phyloP scores from a whole-genome alignment of 2,888 invertebrate genomes.

The Torymus auratus region DNA sequence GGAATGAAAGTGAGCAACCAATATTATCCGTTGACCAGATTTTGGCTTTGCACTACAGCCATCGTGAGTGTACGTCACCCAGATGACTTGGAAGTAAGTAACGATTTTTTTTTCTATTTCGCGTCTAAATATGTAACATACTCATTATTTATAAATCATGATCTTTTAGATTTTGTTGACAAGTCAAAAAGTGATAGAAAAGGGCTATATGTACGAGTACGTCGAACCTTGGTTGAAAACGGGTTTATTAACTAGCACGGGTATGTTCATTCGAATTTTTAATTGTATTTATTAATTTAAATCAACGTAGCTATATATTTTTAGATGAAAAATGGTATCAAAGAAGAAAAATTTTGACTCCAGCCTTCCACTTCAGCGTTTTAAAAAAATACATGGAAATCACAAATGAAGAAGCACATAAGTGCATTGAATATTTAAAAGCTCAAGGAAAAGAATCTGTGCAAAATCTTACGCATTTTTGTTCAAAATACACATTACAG shows the following conservation, averaged over 20 bases:
- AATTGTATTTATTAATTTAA: background rate
- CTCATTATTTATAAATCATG: too few species aligned
- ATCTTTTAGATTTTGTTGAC: conserved; percentile 16
- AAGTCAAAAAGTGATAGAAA: conserved; percentile 53
- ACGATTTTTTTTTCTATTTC: background rate
- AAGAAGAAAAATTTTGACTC: conserved; percentile 57
- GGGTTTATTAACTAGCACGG: conserved; percentile 59
- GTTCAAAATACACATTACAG: conserved; percentile 53
- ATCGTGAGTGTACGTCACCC: conserved; percentile 66
- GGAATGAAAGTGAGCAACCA: conserved; percentile 54
- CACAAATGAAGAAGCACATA: conserved; percentile 43
- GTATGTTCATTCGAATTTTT: conserved; percentile 24
- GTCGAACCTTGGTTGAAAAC: conserved; percentile 52
- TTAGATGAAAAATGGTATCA: conserved; percentile 53
- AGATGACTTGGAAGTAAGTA: conserved; percentile 68
- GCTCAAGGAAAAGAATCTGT: conserved; percentile 37
- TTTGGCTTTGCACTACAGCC: conserved; percentile 60
- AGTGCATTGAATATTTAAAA: conserved; percentile 41
- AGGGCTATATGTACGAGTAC: conserved; percentile 49
- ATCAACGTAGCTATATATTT: background rate
- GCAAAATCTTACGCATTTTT: conserved; percentile 33
- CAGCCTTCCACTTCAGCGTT: conserved; percentile 55
- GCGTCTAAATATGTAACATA: too few species aligned
- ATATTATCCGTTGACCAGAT: conserved; percentile 66
- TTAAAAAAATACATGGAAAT: conserved; percentile 54